These are phyloP conservation scores for Mallotus villosus DNA, from an alignment of 2,797 vertebrate species.

Conservation along the genomic window DNA sequence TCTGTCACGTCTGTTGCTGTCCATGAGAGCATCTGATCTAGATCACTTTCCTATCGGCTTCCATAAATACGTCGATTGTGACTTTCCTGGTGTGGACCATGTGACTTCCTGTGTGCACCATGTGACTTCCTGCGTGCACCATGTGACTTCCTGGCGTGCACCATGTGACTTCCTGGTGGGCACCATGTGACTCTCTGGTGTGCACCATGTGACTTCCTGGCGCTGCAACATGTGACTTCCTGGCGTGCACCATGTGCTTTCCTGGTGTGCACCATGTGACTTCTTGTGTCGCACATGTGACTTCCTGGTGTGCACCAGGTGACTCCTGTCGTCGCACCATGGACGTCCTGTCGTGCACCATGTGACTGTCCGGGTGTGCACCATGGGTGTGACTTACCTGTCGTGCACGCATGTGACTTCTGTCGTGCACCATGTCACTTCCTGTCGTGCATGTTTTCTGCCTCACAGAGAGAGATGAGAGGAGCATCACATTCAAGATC, in stretches of 20 bases:
- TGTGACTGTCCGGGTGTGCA: no score
- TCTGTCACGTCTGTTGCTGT: neutral
- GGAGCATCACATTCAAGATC: constrained; percentile 99
- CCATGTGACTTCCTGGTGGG: neutral
- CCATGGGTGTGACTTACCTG: no score
- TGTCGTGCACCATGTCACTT: no score
- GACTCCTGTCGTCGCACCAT: no score
- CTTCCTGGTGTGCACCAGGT: no score
- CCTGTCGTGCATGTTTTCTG: neutral
- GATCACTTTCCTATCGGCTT: neutral
- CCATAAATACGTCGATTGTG: no score
- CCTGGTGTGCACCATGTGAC: neutral
- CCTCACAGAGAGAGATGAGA: constrained; percentile 91
- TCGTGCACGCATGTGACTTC: neutral
- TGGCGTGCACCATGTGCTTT: neutral
- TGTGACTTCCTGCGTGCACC: neutral
- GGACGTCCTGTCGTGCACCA: no score
- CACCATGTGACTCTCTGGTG: no score
- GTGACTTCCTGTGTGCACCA: neutral
- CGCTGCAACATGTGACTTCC: neutral
- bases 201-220: neutral
- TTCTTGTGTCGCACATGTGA: no score
- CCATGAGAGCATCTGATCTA: neutral
- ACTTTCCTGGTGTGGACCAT: neutral
- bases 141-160: neutral